These are phyloP conservation scores for Drosophila nr. perissopoda DNA, from an alignment of 2,888 invertebrate species.

Conservation along the genomic window DNA sequence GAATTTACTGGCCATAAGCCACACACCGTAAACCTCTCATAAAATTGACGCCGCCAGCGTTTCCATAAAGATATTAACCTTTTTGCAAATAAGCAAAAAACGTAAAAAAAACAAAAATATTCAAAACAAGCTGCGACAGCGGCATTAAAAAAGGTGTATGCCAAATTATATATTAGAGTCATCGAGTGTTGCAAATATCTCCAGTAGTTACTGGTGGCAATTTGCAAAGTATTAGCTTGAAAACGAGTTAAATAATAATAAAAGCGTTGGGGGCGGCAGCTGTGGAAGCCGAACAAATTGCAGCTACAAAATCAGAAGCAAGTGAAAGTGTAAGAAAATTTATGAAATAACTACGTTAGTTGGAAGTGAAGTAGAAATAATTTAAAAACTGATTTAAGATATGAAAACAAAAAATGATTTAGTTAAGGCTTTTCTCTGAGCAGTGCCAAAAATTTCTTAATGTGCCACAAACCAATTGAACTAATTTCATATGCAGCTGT, in stretches of 20 bases:
- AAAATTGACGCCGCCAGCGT: constrained; percentile 44
- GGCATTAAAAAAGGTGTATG: constrained; percentile 23
- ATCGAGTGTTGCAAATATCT: constrained; percentile 55
- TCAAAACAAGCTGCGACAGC: constrained; percentile 7
- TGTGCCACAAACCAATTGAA: constrained; percentile 32
- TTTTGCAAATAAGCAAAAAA: constrained; percentile 46
- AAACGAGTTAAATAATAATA: constrained; percentile 45
- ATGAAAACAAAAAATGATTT: neutral
- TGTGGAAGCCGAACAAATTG: constrained; percentile 3
- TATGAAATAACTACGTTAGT: neutral
- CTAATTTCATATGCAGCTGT: constrained; percentile 32
- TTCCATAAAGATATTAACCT: constrained; percentile 67
- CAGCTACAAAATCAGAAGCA: neutral
- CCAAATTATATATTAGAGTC: constrained; percentile 63
- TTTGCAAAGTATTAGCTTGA: constrained; percentile 43
- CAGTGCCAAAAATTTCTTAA: neutral
- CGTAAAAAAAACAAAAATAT: constrained; percentile 7
- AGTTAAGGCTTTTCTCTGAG: neutral
- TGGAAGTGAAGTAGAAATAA: neutral
- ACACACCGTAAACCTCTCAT: constrained; percentile 40
- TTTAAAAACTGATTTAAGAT: neutral
- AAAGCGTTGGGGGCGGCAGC: constrained; percentile 28
- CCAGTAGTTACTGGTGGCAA: constrained; percentile 58
- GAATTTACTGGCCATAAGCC: constrained; percentile 45
- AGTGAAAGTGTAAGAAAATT: constrained; percentile 11